Evolutionary conservation across 2,888 invertebrate species (phyloP), one percentile per base, ranked within the genome.

Genomic region (Emmelina monodactyla): DNA sequence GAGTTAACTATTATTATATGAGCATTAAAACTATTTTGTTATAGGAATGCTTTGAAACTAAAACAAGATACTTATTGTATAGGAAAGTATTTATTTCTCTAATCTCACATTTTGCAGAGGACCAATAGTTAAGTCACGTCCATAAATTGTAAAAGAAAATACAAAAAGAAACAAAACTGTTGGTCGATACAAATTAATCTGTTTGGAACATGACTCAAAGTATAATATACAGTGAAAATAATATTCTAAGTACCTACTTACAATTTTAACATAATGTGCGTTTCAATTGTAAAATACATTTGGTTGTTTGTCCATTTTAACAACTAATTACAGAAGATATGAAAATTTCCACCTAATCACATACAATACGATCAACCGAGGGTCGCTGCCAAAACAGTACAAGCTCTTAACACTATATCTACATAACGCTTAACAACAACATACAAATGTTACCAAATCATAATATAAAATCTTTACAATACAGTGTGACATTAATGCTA

Each of bases 221-320:
- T n/a, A 25, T 25, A 7, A 25, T n/a, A 25, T 7, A 25, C 28
- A 32, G 34, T 55, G 56, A 53, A 55, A 59, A 58, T n/a, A n/a
- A n/a, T n/a, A n/a, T n/a, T n/a, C n/a, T n/a, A n/a, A n/a, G n/a
- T 58, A 55, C 53, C 57, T 61, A 68, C 58, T 56, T 59, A 63
- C 50, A 55, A 53, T 45, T 53, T 50, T 57, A 52, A 50, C 42
- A 53, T 50, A 55, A 62, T 72, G 73, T 75, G 76, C 76, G 73
- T 68, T 63, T 62, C 56, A 58, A 50, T 64, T 60, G 61, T 57
- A 64, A 67, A 62, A 61, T 68, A 69, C 63, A 64, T 63, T 62
- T 63, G 60, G 61, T 53, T 47, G 44, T 37, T 32, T n/a, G 22
- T 46, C 47, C 47, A 49, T 51, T 56, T n/a, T n/a, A n/a, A n/a